Conservation (phyloP, 2,797 vertebrate species). For the Platalea minor region DNA sequence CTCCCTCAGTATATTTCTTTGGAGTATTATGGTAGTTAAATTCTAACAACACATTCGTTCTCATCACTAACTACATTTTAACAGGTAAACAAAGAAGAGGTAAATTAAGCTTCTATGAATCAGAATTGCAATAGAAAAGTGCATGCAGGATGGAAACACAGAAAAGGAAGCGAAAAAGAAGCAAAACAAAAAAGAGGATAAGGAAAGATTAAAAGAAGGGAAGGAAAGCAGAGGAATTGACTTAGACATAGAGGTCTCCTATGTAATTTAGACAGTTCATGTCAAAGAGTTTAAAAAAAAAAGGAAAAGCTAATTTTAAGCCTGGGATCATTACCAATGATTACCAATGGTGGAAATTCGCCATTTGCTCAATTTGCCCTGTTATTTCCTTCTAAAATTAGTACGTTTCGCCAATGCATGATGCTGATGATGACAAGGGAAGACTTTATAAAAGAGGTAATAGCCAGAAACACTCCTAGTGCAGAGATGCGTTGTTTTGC, state of each 20-base stretch:
- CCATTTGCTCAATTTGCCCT: background rate
- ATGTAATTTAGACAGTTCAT: background rate
- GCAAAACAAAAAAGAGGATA: background rate
- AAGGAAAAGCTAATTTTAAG: background rate
- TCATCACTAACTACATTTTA: background rate
- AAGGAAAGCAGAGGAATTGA: background rate
- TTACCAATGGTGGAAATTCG: background rate
- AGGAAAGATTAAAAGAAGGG: background rate
- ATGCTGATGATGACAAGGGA: background rate
- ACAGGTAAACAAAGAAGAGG: background rate
- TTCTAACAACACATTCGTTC: background rate
- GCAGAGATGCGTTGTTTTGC: background rate
- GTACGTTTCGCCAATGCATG: fast-evolving
- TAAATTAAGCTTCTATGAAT: background rate
- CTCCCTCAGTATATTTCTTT: background rate
- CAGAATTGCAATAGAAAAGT: background rate
- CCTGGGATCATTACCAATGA: background rate
- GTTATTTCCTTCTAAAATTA: background rate
- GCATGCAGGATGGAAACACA: background rate
- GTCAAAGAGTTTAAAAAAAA: background rate
- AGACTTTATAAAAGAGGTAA: background rate
- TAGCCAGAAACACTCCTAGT: background rate
- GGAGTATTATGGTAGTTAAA: background rate
- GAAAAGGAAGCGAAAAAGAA: background rate
- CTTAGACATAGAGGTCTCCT: background rate